phyloP scores from a whole-genome alignment of 2,888 invertebrate species.

The Liposcelis brunnea region DNA sequence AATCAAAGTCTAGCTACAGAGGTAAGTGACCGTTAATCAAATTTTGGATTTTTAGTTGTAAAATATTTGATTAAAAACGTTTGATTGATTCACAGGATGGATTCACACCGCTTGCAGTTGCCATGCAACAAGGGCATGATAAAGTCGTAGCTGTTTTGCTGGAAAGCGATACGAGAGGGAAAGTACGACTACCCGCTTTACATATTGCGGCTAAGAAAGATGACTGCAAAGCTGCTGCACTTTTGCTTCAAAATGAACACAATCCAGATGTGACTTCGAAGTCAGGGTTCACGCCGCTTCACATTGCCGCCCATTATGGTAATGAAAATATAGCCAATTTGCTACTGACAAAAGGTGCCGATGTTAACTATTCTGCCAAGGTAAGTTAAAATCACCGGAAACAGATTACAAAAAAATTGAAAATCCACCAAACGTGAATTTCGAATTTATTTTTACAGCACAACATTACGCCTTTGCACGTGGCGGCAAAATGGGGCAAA shows the following conservation, averaged over 20 bases:
- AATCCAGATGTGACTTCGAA: slow-evolving; percentile 95
- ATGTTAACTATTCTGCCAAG: slow-evolving; percentile 91
- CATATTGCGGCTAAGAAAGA: slow-evolving; percentile 99
- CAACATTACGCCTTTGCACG: slow-evolving; percentile 94
- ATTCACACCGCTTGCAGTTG: slow-evolving; percentile 94
- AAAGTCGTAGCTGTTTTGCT: slow-evolving; percentile 89
- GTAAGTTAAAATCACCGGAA: slow-evolving; percentile 23
- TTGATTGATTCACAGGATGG: slow-evolving; percentile 53
- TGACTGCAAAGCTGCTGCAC: slow-evolving; percentile 86
- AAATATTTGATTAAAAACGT: slow-evolving; percentile 3
- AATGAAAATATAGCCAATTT: slow-evolving; percentile 86
- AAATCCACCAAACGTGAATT: too few relatives aligned
- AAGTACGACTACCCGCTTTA: slow-evolving; percentile 86
- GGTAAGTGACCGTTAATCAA: slow-evolving; percentile 31
- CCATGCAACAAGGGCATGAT: slow-evolving; percentile 98
- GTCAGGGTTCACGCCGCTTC: slow-evolving; percentile 94
- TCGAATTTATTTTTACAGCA: slow-evolving; percentile 33
- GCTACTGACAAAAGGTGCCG: slow-evolving; percentile 76
- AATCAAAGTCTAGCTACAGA: slow-evolving; percentile 94
- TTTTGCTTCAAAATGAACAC: slow-evolving; percentile 81
- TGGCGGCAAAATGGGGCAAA: slow-evolving; percentile 98
- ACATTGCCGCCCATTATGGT: slow-evolving; percentile 97
- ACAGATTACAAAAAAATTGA: too few relatives aligned
- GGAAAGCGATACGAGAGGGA: slow-evolving; percentile 92
- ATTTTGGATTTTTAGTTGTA: slow-evolving; percentile 5